Conservation (phyloP, 2,797 vertebrate genomes). For the Ispidina picta region DNA sequence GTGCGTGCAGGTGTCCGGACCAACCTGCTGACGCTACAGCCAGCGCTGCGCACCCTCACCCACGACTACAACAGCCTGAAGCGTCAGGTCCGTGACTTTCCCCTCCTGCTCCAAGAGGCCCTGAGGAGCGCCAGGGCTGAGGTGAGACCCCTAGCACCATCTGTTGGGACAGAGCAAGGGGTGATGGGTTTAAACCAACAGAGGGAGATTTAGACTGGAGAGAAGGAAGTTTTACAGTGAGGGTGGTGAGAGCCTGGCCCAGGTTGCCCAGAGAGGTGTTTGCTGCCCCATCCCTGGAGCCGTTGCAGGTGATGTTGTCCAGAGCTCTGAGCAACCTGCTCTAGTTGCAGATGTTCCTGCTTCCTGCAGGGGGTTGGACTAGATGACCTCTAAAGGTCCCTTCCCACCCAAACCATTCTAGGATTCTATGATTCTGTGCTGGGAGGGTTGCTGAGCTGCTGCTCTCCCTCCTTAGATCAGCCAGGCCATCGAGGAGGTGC, state of each 20-base stretch:
- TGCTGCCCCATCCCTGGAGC: not conserved
- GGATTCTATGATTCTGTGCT: not conserved
- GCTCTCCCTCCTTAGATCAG: constrained; percentile 81
- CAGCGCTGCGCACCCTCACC: constrained; percentile 91
- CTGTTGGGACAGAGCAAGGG: not conserved
- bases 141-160: constrained; percentile 65
- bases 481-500: constrained; percentile 90
- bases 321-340: not conserved
- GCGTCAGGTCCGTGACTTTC: constrained; percentile 92
- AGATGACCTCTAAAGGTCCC: not conserved
- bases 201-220: not conserved
- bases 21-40: constrained; percentile 92
- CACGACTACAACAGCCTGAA: constrained; percentile 93
- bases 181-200: not conserved
- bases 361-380: too few relatives aligned
- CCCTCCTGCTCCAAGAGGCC: constrained; percentile 89
- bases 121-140: constrained; percentile 87
- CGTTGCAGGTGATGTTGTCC: too few relatives aligned
- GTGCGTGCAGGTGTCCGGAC: constrained; percentile 84
- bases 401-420: not conserved
- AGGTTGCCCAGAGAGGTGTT: not conserved
- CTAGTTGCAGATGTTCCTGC: not conserved
- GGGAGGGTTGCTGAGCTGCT: rapidly evolving
- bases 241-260: not conserved
- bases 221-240: not conserved